Conservation (phyloP, 1,140 invertebrate genomes). For the Anoplolepis gracilipes region DNA sequence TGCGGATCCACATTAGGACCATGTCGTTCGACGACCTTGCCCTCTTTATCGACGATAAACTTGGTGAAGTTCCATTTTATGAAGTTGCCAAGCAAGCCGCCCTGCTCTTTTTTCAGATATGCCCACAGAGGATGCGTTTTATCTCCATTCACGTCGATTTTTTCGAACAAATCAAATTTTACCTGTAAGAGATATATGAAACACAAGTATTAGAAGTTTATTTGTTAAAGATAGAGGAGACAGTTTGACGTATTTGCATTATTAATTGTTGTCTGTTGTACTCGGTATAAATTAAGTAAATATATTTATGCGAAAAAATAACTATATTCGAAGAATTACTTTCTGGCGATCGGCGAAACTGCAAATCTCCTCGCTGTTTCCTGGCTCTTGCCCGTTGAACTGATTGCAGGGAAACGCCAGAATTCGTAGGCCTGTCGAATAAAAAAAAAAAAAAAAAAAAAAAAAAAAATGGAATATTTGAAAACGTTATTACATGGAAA, state of each 20-base stretch:
- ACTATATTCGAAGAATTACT: constrained; percentile 81
- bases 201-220: not conserved
- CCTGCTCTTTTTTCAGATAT: constrained; percentile 94
- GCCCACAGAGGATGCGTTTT: constrained; percentile 94
- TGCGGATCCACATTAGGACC: constrained; percentile 92
- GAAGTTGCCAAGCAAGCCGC: constrained; percentile 91
- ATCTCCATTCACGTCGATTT: constrained; percentile 96
- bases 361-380: constrained; percentile 90
- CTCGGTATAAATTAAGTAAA: too few relatives aligned
- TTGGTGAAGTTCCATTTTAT: constrained; percentile 99
- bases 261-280: too few relatives aligned
- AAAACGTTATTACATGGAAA: not conserved
- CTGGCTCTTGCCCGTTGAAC: constrained; percentile 94
- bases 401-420: constrained; percentile 98
- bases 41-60: constrained; percentile 96
- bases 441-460: too few relatives aligned
- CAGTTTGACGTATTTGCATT: too few relatives aligned
- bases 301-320: too few relatives aligned
- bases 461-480: too few relatives aligned
- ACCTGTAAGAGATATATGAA: constrained; percentile 73
- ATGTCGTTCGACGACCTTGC: constrained; percentile 94
- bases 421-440: constrained; percentile 88
- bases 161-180: constrained; percentile 87
- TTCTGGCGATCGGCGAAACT: constrained; percentile 90
- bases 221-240: not conserved